Base-by-base conservation (phyloP, 1,140 invertebrate genomes). In the Ceratina australensis region DNA sequence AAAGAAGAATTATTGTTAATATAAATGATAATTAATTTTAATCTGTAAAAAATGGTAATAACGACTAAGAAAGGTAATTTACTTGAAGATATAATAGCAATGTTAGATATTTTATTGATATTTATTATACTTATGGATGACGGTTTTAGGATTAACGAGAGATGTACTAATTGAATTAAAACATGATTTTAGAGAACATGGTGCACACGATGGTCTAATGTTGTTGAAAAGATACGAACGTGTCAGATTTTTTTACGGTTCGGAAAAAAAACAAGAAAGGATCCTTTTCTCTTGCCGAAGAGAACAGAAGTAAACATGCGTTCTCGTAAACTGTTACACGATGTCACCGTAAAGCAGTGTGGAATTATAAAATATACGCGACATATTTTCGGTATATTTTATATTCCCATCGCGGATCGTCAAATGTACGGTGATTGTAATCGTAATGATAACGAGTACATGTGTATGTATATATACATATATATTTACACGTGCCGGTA, bases 51-150 rank as follows among this genome's bases (percentile, higher is more conserved):
- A 87, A 78, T 84, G 87, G 79, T 74, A 83, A 89, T 86, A 42
- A 86, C 66, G 79, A 87, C 78, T 86, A 88, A 83, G 79, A 67
- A 79, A 86, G 76, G 67, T 88, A 88, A 88, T 89, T 89, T 87
- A 90, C 87, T 88, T 89, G 83, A 88, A 90, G 89, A 88, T 90
- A 89, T 89, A 88, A 88, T 90, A 90, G 89, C 86, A 88, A 90
- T 91, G 89, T 91, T 91, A 90, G 89, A 91, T 91, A 90, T 91
- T 91, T 90, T 91, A 91, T 91, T 90, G 86, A 90, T 91, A 91
- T 91, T 91, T 91, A 91, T 91, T 91, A 84, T 91, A 84, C 87
- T 87, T 86, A 87, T 74, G 79, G 74, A 87, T 73, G 85, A 86
- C 72, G 85, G 82, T 87, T 89, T 77, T 86, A 87, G 83, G 80